These are phyloP conservation scores for Saimiri boliviensis DNA, from an alignment of 2,113 vertebrate genomes.

Conservation along the genomic window DNA sequence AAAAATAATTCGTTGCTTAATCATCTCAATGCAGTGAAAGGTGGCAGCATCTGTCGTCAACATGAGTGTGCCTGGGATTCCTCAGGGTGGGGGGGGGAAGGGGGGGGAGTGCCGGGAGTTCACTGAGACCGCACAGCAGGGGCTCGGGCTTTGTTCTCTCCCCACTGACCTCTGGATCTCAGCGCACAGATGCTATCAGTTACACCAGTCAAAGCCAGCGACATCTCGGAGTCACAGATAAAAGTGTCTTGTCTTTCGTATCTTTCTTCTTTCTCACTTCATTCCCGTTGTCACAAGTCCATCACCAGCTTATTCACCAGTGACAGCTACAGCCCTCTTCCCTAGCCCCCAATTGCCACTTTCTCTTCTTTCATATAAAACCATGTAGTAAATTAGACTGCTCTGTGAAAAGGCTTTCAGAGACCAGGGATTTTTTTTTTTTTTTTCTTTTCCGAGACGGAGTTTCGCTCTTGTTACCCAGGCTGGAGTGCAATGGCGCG, in stretches of 20 bases:
- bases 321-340: neutral
- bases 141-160: neutral
- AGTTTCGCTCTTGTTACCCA: too few species aligned
- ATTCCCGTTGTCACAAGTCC: neutral
- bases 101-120: neutral
- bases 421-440: neutral
- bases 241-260: neutral
- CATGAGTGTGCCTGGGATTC: accelerated
- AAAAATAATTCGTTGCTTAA: neutral
- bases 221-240: neutral
- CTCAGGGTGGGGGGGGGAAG: too few species aligned
- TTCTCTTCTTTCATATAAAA: neutral
- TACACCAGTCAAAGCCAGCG: neutral
- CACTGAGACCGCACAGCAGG: accelerated
- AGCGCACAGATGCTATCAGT: neutral
- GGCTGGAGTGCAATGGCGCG: too few species aligned
- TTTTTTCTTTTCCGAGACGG: too few species aligned
- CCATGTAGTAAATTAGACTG: neutral
- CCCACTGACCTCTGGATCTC: neutral
- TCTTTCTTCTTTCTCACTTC: neutral
- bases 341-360: neutral
- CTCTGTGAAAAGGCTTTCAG: neutral
- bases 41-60: accelerated
- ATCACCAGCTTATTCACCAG: neutral
- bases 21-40: neutral